Evolutionary conservation across 2,113 vertebrate species (phyloP), one percentile per base, ranked within the genome.

Genomic region (Pyxicephalus adspersus): DNA sequence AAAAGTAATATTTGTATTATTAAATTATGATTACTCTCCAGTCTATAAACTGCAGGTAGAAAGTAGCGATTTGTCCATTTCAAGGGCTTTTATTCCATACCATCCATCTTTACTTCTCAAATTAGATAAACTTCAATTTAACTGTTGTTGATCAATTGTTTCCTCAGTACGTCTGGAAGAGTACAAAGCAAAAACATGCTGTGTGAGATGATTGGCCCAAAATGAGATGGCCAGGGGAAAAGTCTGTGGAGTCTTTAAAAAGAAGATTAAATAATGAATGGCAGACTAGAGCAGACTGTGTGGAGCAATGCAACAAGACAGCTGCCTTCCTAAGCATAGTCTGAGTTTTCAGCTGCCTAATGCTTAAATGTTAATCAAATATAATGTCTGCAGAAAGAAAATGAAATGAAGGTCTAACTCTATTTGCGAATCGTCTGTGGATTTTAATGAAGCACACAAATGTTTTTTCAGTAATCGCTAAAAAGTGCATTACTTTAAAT

Each of bases 101-200:
- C 15, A 79, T 79, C 77, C 77, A 79, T 79, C 77, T 70, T 79
- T 58, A 60, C 65, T 70, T 51, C 54, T 67, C 77, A 79, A 79
- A 79, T 79, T 79, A 79, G 77, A 70, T 79, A 79, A 67, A 79
- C 77, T 79, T 79, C 77, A 79, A 79, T 70, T 79, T 70, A 70
- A 79, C 65, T 26, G 65, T 79, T 70, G 52, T 70, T 79, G 77
- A 79, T 79, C 77, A 68, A 79, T 81, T 64, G 79, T 81, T 81
- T 81, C 61, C 68, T 64, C 55, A 64, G 68, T 26, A 73, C 29
- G 64, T 17, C 66, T 64, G 61, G 68, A 64, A 65, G 22, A 64
- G 60, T 64, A 63, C 28, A 26, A 73, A 73, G 28, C 54, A 31
- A 73, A 81, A 73, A 73, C 67, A 34, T 63, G n/a, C 61, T 72